These are phyloP conservation scores for Diadumene lineata DNA, from an alignment of 92 coral and sea anemone species.

Conservation along the genomic window DNA sequence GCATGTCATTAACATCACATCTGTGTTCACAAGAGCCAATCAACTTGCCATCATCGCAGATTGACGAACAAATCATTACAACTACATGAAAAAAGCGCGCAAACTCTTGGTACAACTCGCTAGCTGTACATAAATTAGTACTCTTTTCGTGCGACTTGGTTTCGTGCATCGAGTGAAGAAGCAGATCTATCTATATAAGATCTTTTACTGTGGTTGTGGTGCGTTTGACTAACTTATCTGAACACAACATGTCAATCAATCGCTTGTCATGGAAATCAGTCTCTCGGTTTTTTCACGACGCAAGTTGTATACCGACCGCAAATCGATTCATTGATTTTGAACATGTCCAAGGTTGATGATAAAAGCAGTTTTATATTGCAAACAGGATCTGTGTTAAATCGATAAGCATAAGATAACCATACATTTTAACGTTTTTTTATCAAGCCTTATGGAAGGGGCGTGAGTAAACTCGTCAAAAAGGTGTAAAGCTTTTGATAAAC, in stretches of 20 bases:
- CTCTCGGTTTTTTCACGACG: slow-evolving; percentile 12
- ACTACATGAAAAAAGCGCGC: slow-evolving; percentile 4
- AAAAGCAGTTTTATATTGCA: slow-evolving; percentile 22
- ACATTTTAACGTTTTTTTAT: slow-evolving; percentile 37
- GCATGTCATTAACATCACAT: slow-evolving; percentile 79
- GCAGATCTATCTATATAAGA: not conserved
- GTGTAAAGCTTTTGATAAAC: slow-evolving; percentile 21
- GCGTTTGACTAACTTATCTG: slow-evolving; percentile 34
- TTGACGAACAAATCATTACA: slow-evolving; percentile 69
- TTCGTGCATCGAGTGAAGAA: not conserved
- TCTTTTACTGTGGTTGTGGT: slow-evolving; percentile 22
- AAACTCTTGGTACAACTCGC: not conserved
- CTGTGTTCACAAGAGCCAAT: slow-evolving; percentile 94
- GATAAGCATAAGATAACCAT: slow-evolving; percentile 47
- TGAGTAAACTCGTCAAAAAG: slow-evolving; percentile 43
- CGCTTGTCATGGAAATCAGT: slow-evolving; percentile 40
- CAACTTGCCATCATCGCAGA: slow-evolving; percentile 76
- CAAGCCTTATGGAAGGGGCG: slow-evolving; percentile 45
- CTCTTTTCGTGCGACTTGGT: not conserved
- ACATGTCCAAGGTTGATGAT: slow-evolving; percentile 3
- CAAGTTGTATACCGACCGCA: slow-evolving; percentile 38
- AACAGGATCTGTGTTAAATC: slow-evolving; percentile 32
- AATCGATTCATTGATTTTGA: slow-evolving; percentile 22
- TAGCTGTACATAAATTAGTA: too few species aligned
- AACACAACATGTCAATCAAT: slow-evolving; percentile 46